phyloP scores from a whole-genome alignment of 2,888 invertebrate genomes.

The Drosophila hawaiiensis region DNA sequence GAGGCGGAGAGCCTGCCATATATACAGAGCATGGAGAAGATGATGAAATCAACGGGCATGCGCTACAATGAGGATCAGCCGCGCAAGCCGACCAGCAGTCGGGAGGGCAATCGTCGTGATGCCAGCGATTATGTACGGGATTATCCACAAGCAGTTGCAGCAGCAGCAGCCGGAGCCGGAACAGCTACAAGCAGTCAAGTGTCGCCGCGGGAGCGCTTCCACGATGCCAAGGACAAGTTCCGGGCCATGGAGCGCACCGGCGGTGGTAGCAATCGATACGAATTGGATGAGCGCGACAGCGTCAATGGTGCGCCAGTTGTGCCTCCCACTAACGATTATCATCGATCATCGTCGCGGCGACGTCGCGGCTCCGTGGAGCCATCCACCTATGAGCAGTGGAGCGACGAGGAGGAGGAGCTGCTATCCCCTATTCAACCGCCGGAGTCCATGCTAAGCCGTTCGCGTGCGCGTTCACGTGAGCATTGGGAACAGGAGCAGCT shows the following conservation, averaged over 20 bases:
- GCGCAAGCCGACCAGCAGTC: conserved; percentile 27
- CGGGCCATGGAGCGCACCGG: conserved; percentile 88
- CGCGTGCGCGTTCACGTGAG: conserved; percentile 72
- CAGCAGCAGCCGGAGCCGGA: neutral
- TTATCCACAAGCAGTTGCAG: neutral
- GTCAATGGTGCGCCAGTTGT: conserved; percentile 14
- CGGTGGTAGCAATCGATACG: conserved; percentile 83
- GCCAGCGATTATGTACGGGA: conserved; percentile 18
- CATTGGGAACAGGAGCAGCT: conserved; percentile 59
- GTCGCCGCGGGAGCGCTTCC: conserved; percentile 92
- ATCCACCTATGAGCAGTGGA: conserved; percentile 82
- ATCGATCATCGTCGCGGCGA: conserved; percentile 66
- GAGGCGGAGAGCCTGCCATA: conserved; percentile 85
- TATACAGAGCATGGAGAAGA: conserved; percentile 85
- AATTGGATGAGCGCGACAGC: conserved; percentile 86
- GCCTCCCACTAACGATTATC: conserved; percentile 21
- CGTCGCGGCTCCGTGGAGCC: conserved; percentile 76
- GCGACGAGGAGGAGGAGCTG: conserved; percentile 79
- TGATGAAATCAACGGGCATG: conserved; percentile 85
- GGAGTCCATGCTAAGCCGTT: conserved; percentile 51
- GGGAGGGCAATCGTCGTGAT: conserved; percentile 35
- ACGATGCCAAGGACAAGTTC: conserved; percentile 95
- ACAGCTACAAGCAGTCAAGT: conserved; percentile 52
- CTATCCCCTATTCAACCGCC: conserved; percentile 10
- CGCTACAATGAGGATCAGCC: conserved; percentile 79